Percentiles rank a stretch among this genome's conserved stretches.
These are phyloP conservation scores for Zelostemma sp. DNA, from an alignment of 1,140 invertebrate genomes.

Conservation along the genomic window DNA sequence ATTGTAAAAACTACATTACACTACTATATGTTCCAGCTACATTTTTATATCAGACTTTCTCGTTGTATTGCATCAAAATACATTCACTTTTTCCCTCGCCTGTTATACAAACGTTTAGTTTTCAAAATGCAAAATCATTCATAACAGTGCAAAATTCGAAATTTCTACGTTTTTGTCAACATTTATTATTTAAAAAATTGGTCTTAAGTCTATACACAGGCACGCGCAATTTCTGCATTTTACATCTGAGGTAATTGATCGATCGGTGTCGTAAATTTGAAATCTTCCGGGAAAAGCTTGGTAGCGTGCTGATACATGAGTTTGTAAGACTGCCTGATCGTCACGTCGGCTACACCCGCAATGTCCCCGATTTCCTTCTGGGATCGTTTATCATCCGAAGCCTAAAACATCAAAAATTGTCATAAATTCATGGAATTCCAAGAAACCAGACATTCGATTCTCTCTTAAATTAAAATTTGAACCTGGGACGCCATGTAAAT, in stretches of 20 bases:
- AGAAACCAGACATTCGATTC: neutral
- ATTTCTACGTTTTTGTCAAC: too few species aligned
- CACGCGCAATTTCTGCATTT: slow-evolving; percentile 20
- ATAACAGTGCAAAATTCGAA: too few species aligned
- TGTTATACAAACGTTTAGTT: too few species aligned
- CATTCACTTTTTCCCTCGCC: too few species aligned
- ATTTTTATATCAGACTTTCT: too few species aligned
- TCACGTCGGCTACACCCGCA: slow-evolving; percentile 98
- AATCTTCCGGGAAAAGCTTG: slow-evolving; percentile 95
- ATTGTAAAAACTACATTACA: too few species aligned
- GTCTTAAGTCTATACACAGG: too few species aligned
- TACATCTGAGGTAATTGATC: slow-evolving; percentile 93
- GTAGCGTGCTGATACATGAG: slow-evolving; percentile 95
- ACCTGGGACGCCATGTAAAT: slow-evolving; percentile 99
- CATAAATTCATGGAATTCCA: slow-evolving; percentile 14
- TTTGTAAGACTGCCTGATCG: slow-evolving; percentile 98
- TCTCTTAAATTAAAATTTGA: slow-evolving; percentile 10
- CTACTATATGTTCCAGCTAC: too few species aligned
- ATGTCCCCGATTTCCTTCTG: slow-evolving; percentile 99
- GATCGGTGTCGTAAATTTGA: slow-evolving; percentile 95
- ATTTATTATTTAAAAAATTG: too few species aligned
- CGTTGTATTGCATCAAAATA: too few species aligned
- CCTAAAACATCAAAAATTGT: slow-evolving; percentile 70
- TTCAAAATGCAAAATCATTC: too few species aligned
- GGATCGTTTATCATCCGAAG: slow-evolving; percentile 93